Evolutionary conservation across 2,797 vertebrate genomes (phyloP).

Genomic region (Cygnus olor): DNA sequence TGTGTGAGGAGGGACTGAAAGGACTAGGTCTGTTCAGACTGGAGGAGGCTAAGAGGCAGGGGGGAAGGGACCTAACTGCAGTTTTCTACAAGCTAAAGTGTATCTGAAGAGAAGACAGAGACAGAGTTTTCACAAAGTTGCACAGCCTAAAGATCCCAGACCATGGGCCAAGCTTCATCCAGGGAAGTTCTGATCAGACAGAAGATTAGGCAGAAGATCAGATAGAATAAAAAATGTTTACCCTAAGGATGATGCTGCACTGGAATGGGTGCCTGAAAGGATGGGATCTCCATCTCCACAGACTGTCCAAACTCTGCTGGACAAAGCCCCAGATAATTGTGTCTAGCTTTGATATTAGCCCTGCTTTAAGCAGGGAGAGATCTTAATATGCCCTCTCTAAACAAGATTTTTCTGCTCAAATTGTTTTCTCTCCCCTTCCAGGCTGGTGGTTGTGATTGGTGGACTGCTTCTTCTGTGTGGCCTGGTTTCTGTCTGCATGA

Average conservation of each 20-base stretch:
- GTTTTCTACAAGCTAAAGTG: neutral
- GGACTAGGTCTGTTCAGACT: neutral
- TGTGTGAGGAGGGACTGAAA: neutral
- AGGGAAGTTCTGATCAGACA: neutral
- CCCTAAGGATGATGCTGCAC: neutral
- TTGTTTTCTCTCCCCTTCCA: neutral
- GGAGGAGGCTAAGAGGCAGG: neutral
- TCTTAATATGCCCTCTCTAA: neutral
- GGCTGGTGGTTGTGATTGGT: constrained; percentile 75
- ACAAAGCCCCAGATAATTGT: neutral
- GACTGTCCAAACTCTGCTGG: neutral
- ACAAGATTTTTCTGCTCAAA: neutral
- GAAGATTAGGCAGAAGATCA: too few relatives aligned
- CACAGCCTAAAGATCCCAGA: neutral
- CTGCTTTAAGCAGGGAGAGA: neutral
- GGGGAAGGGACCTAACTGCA: neutral
- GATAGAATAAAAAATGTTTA: neutral
- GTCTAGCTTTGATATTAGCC: neutral
- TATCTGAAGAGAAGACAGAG: neutral
- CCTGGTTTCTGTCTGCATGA: constrained; percentile 70
- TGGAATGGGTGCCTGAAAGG: neutral
- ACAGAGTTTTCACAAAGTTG: neutral
- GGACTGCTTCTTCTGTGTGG: constrained; percentile 77
- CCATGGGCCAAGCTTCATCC: neutral
- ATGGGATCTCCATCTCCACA: neutral